Conservation (phyloP, 1,140 invertebrate genomes). For the Magallana ariakensis region DNA sequence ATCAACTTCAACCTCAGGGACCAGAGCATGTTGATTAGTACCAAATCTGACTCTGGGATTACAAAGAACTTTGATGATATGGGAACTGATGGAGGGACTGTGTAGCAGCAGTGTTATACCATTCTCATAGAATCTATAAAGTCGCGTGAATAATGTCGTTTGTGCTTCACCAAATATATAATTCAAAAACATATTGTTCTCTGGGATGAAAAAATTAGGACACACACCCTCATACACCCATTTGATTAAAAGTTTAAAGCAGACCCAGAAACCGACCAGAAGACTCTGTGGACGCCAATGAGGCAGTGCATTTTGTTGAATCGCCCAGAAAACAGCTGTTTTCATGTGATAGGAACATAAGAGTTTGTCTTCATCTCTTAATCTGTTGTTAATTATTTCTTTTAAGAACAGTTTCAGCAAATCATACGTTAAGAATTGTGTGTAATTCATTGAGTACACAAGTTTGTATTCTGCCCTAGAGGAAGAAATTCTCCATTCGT, state of each 20-base stretch:
- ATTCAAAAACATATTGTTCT: neutral
- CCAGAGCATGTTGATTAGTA: neutral
- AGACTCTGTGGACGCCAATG: neutral
- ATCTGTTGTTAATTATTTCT: neutral
- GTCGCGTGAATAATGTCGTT: neutral
- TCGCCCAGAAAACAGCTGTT: neutral
- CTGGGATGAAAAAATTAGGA: slow-evolving; percentile 7
- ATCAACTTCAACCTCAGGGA: neutral
- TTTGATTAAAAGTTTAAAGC: neutral
- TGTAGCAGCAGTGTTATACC: neutral
- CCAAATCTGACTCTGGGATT: neutral
- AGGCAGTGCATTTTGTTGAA: neutral
- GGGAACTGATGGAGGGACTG: neutral
- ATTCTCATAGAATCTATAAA: neutral
- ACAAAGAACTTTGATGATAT: neutral
- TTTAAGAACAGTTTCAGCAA: neutral
- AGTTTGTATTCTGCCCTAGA: neutral
- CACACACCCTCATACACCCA: slow-evolving; percentile 3
- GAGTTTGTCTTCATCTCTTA: neutral
- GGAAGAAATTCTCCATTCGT: neutral
- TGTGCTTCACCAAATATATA: neutral
- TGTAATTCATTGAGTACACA: neutral
- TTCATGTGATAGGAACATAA: slow-evolving; percentile 1
- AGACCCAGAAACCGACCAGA: neutral
- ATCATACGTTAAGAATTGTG: neutral